Conservation (phyloP, 1,140 invertebrate genomes). For the Chionoecetes opilio region DNA sequence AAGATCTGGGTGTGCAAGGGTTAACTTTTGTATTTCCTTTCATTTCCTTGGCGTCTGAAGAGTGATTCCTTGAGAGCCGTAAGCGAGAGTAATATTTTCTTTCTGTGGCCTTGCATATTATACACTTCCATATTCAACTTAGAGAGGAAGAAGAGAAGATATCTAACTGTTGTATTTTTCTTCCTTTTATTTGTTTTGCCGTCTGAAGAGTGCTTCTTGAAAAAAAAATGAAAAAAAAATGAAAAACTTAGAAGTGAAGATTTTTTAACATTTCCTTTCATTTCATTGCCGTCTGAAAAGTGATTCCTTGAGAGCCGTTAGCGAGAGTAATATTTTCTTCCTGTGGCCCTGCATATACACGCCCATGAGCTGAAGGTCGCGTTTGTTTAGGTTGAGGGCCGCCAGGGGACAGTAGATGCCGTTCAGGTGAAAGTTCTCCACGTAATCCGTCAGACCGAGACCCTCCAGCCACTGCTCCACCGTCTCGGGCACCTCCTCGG, state of each 20-base stretch:
- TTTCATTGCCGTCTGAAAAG: conserved; percentile 51
- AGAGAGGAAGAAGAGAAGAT: too few species aligned
- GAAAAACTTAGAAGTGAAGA: too few species aligned
- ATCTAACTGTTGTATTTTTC: too few species aligned
- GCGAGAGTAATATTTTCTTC: conserved; percentile 70
- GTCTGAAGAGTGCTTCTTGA: too few species aligned
- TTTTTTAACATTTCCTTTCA: too few species aligned
- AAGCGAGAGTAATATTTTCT: conserved; percentile 71
- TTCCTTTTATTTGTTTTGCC: too few species aligned
- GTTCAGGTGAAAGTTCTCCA: conserved; percentile 79
- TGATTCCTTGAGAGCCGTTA: conserved; percentile 54
- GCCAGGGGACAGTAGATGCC: conserved; percentile 76
- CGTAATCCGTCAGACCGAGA: conserved; percentile 65
- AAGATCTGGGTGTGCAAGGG: too few species aligned
- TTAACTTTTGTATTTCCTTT: too few species aligned
- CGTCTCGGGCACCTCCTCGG: conserved; percentile 69
- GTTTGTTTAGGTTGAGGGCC: conserved; percentile 69
- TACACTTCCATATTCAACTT: conserved; percentile 75
- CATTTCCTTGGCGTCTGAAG: conserved; percentile 36
- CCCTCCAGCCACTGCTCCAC: conserved; percentile 67
- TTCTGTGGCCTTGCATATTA: conserved; percentile 73
- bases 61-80: conserved; percentile 54
- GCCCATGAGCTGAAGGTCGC: conserved; percentile 76
- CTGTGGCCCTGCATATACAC: conserved; percentile 73
- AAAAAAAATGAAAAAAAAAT: too few species aligned